Conservation (phyloP, 2,113 vertebrate genomes). For the Pomatostomus ruficeps region DNA sequence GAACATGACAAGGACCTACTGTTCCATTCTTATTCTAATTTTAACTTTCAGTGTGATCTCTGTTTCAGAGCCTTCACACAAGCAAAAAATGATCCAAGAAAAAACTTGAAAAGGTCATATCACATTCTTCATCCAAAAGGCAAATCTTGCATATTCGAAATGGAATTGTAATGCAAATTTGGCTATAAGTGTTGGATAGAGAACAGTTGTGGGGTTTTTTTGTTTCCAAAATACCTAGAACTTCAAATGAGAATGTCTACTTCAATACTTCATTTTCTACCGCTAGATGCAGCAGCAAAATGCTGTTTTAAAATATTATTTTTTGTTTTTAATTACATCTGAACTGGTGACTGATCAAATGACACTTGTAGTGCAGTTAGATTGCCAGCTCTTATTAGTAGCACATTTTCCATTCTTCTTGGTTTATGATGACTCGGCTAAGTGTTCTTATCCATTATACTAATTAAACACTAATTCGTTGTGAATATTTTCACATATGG, state of each 20-base stretch:
- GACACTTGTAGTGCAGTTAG: background rate
- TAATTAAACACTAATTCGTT: constrained; percentile 33
- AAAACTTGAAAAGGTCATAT: background rate
- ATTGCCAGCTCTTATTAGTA: background rate
- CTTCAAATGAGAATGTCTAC: background rate
- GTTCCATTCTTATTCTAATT: background rate
- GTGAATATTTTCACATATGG: constrained; percentile 36
- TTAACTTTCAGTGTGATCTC: background rate
- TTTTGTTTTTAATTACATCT: background rate
- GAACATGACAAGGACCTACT: background rate
- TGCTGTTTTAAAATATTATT: background rate
- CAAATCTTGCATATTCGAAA: background rate
- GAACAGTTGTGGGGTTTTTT: background rate
- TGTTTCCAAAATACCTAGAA: background rate
- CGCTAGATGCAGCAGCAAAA: background rate
- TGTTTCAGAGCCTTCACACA: background rate
- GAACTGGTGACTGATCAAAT: background rate
- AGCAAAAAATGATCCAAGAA: background rate
- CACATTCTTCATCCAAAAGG: background rate
- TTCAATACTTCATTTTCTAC: background rate
- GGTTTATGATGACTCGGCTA: constrained; percentile 21
- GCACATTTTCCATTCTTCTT: constrained; percentile 7
- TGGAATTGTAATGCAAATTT: background rate
- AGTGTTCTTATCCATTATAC: constrained; percentile 17
- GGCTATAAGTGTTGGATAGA: background rate